Percentiles rank a stretch among this genome's conserved stretches.
Conservation (phyloP, 1,140 invertebrate genomes). For the Helicoverpa zea region DNA sequence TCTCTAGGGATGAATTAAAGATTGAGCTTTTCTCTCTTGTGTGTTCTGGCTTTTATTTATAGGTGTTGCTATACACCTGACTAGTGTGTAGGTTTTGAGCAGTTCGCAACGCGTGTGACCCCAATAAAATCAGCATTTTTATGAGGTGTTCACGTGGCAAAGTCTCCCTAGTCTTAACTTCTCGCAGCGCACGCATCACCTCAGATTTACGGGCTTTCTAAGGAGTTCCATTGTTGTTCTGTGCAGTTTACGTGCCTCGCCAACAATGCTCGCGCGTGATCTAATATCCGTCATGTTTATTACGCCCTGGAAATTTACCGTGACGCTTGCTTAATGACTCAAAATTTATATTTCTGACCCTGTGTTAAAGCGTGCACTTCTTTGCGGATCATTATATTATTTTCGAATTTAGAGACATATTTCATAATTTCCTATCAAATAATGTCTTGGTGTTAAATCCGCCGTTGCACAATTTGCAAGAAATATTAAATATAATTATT, state of each 20-base stretch:
- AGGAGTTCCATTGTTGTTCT: constrained; percentile 42
- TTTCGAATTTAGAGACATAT: no score
- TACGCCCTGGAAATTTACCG: not conserved
- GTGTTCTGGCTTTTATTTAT: not conserved
- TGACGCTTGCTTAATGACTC: not conserved
- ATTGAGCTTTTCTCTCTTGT: no score
- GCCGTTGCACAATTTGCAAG: no score
- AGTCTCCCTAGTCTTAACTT: constrained; percentile 62
- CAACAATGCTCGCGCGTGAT: constrained; percentile 39
- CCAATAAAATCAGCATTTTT: constrained; percentile 72
- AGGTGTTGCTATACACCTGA: not conserved
- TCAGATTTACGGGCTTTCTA: constrained; percentile 62
- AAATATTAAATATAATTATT: no score
- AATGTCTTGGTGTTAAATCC: no score
- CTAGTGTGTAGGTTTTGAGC: constrained; percentile 31
- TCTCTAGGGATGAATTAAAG: no score
- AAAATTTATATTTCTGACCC: no score
- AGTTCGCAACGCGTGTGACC: constrained; percentile 56
- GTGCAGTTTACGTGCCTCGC: constrained; percentile 31
- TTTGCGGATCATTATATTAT: not conserved
- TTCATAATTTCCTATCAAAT: no score
- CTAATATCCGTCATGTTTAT: constrained; percentile 9
- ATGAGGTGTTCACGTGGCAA: constrained; percentile 67
- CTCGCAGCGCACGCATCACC: constrained; percentile 36
- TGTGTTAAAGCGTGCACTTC: not conserved